phyloP scores from a whole-genome alignment of 2,113 vertebrate species.

The Anser brachyrhynchus region DNA sequence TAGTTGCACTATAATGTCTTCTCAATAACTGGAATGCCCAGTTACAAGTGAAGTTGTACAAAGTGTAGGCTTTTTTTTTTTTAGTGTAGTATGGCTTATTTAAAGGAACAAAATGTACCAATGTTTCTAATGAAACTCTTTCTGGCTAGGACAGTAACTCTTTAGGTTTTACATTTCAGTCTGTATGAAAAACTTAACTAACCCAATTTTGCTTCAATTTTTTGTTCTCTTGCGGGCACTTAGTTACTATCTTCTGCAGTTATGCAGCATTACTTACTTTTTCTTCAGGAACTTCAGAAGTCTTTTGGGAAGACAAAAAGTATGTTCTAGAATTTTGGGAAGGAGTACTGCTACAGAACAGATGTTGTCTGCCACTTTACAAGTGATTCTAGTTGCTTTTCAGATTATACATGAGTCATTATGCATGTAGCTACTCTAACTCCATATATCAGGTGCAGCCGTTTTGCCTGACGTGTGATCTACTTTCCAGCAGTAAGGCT shows the following conservation, averaged over 20 bases:
- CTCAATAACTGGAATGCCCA: neutral
- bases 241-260: slow-evolving; percentile 17
- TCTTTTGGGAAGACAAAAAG: neutral
- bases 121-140: slow-evolving; percentile 51
- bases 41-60: neutral
- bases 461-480: neutral
- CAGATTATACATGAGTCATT: neutral
- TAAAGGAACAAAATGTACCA: slow-evolving; percentile 54
- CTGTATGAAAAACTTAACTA: slow-evolving; percentile 56
- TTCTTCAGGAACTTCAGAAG: slow-evolving; percentile 53
- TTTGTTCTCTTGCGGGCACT: slow-evolving; percentile 45
- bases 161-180: slow-evolving; percentile 66
- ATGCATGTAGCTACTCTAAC: neutral
- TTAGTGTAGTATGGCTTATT: slow-evolving; percentile 1
- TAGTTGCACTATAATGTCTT: neutral
- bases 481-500: neutral
- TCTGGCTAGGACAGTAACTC: slow-evolving; percentile 44
- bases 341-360: neutral
- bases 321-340: neutral
- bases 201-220: slow-evolving; percentile 62
- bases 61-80: neutral
- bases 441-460: neutral
- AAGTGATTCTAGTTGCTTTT: neutral
- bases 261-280: slow-evolving; percentile 22
- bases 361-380: neutral